Base-by-base conservation (phyloP, 2,888 invertebrate species). In the Agriopis marginaria region DNA sequence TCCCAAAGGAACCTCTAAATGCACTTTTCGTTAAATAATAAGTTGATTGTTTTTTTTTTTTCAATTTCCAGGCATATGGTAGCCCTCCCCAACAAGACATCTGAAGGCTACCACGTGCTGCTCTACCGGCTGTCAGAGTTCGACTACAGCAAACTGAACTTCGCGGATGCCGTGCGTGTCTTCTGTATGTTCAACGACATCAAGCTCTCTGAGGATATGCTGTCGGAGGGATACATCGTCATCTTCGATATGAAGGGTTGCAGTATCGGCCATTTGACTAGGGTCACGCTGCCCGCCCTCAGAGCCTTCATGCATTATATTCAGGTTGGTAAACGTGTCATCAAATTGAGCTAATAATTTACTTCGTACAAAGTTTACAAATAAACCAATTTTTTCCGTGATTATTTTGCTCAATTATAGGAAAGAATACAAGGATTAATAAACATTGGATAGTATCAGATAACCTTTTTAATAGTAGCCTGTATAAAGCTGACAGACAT, bases 181-280 rank as follows among this genome's bases (percentile, higher is more conserved):
- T 96, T 96, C 86, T 96, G 96, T 85, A 96, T 96, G 95, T 96
- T 96, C 84, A 96, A 96, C 79, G 96, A 96, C 81, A 91, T 95
- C 71, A 94, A 96, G 70, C 84, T 96, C 56, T 96, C 96, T 0
- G 96, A 96, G 77, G 96, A 96, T 79, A 86, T 93, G 0, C 87
- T 95, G 50, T 91, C 93, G 14, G 94, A 94, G 53, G 95, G 93
- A 0, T 96, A 96, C 80, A 92, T 96, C 64, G 95, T 96, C 42
- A 93, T 96, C 71, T 96, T 96, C 77, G 96, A 96, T 79, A 96
- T 96, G 96, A 96, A 95, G 84, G 95, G 96, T 17, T 95, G 96
- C 75, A 94, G 95, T 55, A 86, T 96, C n/a, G 96, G 96, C 0
- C 96, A 96, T 84, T 83, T 96, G 63, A 95, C 96, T 0, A 89